Base-by-base conservation (phyloP, 2,888 invertebrate genomes). In the Erannis defoliaria region DNA sequence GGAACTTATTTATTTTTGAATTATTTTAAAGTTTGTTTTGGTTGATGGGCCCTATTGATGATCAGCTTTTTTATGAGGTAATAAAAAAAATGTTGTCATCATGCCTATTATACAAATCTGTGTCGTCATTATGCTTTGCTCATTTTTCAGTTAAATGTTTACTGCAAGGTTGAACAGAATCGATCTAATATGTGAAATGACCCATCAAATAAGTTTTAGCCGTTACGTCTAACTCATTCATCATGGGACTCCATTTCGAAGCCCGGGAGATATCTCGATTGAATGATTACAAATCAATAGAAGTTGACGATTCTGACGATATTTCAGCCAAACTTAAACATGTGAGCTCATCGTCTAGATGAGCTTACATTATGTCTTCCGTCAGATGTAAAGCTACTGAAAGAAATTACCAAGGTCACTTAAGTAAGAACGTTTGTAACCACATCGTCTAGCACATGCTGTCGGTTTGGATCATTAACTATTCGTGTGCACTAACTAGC, bases 231-330 rank as follows among this genome's bases (percentile, higher is more conserved):
- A 37, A 38, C 43, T 29, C 51, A 42, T 62, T 42, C 53, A 49
- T 62, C 48, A 53, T 48, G 26, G 5, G 35, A 16, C 43, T 45
- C 33, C 51, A 35, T 54, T 49, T 56, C 48, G 12, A 38, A 33
- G 26, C 42, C 12, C 10, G 0, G 46, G 14, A 40, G 38, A 40
- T 37, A 51, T 54, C 57, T 49, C 43, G 33, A 40, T 29, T 43
- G 62, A 62, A 54, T 48, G 43, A 57, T 62, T 18, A 57, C 35
- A 42, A 43, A 50, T 43, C 50, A 12, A 57, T 57, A 49, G 5
- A 40, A 35, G 19, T 26, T 23, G 33, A 55, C 43, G 45, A 14
- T 43, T 43, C 23, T 37, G 23, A 14, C 35, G 21, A 26, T 43
- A 43, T 43, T 50, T 56, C 40, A 19, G n/a, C 19, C n/a, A 5